Evolutionary conservation across 1,140 invertebrate species (phyloP), one percentile per base, ranked within the genome.

Genomic region (Microplitis mediator): DNA sequence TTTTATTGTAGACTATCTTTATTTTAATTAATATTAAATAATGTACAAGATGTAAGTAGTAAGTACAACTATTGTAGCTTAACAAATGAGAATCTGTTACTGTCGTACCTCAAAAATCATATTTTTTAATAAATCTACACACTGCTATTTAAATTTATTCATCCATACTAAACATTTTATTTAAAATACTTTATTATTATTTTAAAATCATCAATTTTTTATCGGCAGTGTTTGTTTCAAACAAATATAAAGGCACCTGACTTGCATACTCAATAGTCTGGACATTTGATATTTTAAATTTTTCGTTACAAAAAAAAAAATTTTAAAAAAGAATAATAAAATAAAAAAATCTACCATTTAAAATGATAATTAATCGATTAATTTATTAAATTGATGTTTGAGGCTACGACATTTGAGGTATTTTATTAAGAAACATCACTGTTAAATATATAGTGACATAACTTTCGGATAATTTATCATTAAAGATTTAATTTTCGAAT

Each of bases 1-100:
- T 45, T 45, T 45, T 45, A 45, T 45, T 45, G 52, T 67, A 60
- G 52, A 36, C 71, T 35, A 63, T 68, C 64, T 54, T 72, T 23
- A 60, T 4, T n/a, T 74, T 3, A 39, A 16, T 71, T 52, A 61
- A 35, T 74, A 74, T 73, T 81, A 76, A 76, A 83, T 81, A 84
- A 82, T 82, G 85, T 86, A 87, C 81, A 81, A 83, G 79, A 82
- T 80, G 81, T 86, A 87, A 86, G 85, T 86, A 14, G 16, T 60
- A 60, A 87, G 85, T 84, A 83, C 80, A 84, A 87, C 83, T 85
- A 87, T 87, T 84, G 83, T 86, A 84, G 81, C 83, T 86, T 82
- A 85, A 54, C 23, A 23, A 83, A 84, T 82, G 83, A 84, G 79
- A 87, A 84, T 84, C 74, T 83, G 82, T 82, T 82, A 80, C 81